phyloP scores from a whole-genome alignment of 92 coral and sea anemone genomes.

The Parazoanthus atlanticus region DNA sequence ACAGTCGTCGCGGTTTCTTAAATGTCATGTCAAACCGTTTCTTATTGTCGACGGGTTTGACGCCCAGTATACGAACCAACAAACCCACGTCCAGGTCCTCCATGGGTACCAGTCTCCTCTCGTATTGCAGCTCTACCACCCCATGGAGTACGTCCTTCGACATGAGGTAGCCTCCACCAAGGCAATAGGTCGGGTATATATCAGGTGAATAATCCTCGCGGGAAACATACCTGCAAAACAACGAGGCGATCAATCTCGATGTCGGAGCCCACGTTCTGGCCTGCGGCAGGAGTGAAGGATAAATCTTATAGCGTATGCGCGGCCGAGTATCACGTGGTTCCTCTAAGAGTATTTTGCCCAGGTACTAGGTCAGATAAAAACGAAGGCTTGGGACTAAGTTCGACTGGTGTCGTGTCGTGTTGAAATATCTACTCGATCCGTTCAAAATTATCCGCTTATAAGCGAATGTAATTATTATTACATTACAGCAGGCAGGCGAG shows the following conservation, averaged over 20 bases:
- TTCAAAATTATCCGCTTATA: too few species aligned
- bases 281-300: too few species aligned
- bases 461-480: too few species aligned
- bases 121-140: slow-evolving; percentile 35
- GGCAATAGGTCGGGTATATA: slow-evolving; percentile 46
- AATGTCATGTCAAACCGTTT: slow-evolving; percentile 33
- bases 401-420: too few species aligned
- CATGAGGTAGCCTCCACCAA: slow-evolving; percentile 48
- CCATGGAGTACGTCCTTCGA: slow-evolving; percentile 18
- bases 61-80: slow-evolving; percentile 22
- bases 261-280: too few species aligned
- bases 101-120: slow-evolving; percentile 7
- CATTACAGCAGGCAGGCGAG: too few species aligned
- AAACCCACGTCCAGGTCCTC: slow-evolving; percentile 48
- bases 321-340: too few species aligned
- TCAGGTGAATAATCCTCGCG: slow-evolving; percentile 40
- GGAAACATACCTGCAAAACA: slow-evolving; percentile 49
- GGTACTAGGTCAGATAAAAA: too few species aligned
- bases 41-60: slow-evolving; percentile 41
- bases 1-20: background rate
- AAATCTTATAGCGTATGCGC: too few species aligned
- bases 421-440: too few species aligned
- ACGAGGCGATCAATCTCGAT: background rate
- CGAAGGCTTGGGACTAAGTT: too few species aligned
- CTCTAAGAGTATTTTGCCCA: too few species aligned